These are phyloP conservation scores for Hofmannophila pseudospretella DNA, from an alignment of 2,888 invertebrate species.

Conservation along the genomic window DNA sequence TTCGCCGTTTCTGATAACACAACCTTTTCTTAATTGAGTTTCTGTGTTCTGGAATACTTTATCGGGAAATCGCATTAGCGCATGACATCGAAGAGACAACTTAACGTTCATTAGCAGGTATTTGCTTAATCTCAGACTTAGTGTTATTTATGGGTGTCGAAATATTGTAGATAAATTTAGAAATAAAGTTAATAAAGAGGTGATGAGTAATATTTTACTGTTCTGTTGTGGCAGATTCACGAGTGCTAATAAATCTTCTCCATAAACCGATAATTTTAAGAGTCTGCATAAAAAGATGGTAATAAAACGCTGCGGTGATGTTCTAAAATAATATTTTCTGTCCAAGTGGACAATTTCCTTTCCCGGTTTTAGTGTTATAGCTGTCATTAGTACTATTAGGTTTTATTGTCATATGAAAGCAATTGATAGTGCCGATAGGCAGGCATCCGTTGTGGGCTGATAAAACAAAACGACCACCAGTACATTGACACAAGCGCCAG, in stretches of 20 bases:
- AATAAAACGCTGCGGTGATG: slow-evolving; percentile 9
- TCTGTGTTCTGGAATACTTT: slow-evolving; percentile 60
- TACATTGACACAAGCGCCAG: slow-evolving; percentile 30
- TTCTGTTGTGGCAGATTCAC: slow-evolving; percentile 31
- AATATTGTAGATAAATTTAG: slow-evolving; percentile 25
- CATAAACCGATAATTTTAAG: slow-evolving; percentile 25
- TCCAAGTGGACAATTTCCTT: slow-evolving; percentile 15
- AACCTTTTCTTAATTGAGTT: slow-evolving; percentile 70
- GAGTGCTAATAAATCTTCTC: slow-evolving; percentile 29
- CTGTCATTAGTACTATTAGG: slow-evolving; percentile 13
- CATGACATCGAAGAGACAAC: slow-evolving; percentile 37
- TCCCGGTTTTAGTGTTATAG: slow-evolving; percentile 6
- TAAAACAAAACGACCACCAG: slow-evolving; percentile 50
- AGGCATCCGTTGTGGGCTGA: slow-evolving; percentile 54
- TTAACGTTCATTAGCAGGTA: slow-evolving; percentile 48
- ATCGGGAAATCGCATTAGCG: slow-evolving; percentile 63
- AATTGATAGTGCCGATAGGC: slow-evolving; percentile 39
- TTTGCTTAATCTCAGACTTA: slow-evolving; percentile 38
- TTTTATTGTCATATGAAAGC: slow-evolving; percentile 18
- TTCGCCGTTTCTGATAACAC: slow-evolving; percentile 60
- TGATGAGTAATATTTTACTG: slow-evolving; percentile 29
- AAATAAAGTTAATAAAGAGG: slow-evolving; percentile 20
- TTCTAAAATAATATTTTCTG: slow-evolving; percentile 11
- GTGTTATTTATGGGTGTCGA: slow-evolving; percentile 33
- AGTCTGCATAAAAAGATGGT: background rate